phyloP scores from a whole-genome alignment of 1,140 invertebrate genomes.

The Drosophila murphyi region DNA sequence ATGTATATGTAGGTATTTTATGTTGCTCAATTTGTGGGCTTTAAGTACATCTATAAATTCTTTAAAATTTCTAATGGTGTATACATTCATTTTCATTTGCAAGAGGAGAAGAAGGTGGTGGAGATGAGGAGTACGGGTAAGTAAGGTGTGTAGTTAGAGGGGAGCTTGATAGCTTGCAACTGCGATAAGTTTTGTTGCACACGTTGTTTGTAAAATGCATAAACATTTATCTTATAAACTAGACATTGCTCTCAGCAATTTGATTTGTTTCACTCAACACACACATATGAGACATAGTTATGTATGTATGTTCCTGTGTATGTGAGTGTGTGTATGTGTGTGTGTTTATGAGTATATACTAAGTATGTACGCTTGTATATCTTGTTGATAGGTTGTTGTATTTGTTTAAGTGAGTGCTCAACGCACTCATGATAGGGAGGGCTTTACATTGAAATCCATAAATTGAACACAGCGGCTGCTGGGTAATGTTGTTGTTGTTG shows the following conservation, averaged over 20 bases:
- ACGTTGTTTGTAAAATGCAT: constrained; percentile 69
- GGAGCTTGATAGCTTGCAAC: constrained; percentile 5
- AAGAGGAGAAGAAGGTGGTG: not conserved
- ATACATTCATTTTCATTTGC: constrained; percentile 66
- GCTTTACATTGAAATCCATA: constrained; percentile 82
- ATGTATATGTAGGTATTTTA: constrained; percentile 31
- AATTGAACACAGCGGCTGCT: constrained; percentile 58
- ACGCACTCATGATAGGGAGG: constrained; percentile 71
- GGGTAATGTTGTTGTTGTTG: constrained; percentile 55
- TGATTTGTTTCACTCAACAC: constrained; percentile 24
- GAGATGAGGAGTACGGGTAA: no score
- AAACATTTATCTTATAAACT: constrained; percentile 73
- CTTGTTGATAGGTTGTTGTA: constrained; percentile 55
- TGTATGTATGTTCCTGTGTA: not conserved
- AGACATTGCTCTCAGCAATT: constrained; percentile 54
- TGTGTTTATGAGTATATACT: constrained; percentile 20
- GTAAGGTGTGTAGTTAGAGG: not conserved
- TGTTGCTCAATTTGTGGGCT: constrained; percentile 41
- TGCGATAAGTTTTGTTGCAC: constrained; percentile 17
- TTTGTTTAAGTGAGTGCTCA: constrained; percentile 69
- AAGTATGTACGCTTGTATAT: constrained; percentile 13
- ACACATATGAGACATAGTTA: not conserved
- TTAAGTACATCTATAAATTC: constrained; percentile 79
- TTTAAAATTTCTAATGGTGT: constrained; percentile 77
- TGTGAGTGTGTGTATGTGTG: constrained; percentile 23